A percentile compares a stretch with the other conserved stretches of the same genome.
These are phyloP conservation scores for Epinephelus lanceolatus DNA, from an alignment of 2,113 vertebrate species.

Conservation along the genomic window DNA sequence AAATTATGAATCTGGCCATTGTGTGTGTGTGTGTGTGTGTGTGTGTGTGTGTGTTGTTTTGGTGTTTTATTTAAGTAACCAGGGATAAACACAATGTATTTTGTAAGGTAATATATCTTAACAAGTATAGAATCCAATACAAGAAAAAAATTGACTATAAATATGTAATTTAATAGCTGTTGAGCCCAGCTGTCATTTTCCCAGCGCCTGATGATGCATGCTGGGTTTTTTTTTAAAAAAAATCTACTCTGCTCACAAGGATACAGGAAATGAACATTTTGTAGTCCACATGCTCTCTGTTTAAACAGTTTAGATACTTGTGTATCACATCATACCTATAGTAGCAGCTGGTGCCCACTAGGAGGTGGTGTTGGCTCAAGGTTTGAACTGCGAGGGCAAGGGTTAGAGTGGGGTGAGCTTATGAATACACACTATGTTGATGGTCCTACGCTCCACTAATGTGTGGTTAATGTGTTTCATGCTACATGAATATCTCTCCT, in stretches of 20 bases:
- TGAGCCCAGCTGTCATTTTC: neutral
- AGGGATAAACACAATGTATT: neutral
- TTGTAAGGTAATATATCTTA: no score
- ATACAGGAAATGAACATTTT: neutral
- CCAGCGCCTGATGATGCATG: neutral
- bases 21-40: no score
- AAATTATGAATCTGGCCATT: no score
- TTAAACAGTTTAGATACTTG: neutral
- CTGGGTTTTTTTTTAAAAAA: neutral
- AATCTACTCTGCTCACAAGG: neutral
- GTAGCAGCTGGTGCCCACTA: slow-evolving; percentile 30
- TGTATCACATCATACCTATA: neutral
- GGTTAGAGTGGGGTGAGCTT: neutral
- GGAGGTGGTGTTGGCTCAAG: slow-evolving; percentile 52
- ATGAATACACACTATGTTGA: neutral
- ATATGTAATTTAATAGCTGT: neutral
- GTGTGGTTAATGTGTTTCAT: neutral
- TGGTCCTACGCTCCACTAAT: neutral
- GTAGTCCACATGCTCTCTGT: neutral
- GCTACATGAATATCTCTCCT: neutral
- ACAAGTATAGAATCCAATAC: no score
- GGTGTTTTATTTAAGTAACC: neutral
- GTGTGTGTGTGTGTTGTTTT: neutral
- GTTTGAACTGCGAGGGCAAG: neutral
- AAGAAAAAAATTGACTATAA: neutral